A percentile compares a stretch with the other conserved stretches of the same genome.
phyloP scores from a whole-genome alignment of 2,888 invertebrate species.

The Gymnocheta viridis region DNA sequence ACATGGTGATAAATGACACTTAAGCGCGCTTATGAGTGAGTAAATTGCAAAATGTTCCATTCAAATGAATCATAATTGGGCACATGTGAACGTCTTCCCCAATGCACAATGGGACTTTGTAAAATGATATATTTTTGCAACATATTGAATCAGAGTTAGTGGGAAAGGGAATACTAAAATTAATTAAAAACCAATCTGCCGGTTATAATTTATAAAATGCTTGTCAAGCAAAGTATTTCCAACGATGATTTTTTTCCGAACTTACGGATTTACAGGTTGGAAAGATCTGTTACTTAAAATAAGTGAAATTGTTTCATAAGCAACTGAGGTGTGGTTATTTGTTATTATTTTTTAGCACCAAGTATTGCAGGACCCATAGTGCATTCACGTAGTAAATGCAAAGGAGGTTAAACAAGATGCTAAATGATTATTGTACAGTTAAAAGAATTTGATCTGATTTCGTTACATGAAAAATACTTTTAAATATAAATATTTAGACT shows the following conservation, averaged over 20 bases:
- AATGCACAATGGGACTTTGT: not conserved
- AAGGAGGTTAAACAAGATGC: constrained; percentile 22
- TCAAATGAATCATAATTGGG: constrained; percentile 55
- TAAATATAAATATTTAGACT: not conserved
- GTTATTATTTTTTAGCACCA: not conserved
- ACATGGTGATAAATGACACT: constrained; percentile 36
- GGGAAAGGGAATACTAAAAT: too few species aligned
- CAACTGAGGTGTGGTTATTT: not conserved
- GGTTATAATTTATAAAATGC: too few species aligned
- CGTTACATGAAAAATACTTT: not conserved
- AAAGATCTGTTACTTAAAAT: too few species aligned
- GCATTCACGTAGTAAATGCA: not conserved
- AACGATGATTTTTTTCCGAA: too few species aligned
- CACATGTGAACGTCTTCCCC: constrained; percentile 7
- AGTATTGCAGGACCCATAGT: not conserved
- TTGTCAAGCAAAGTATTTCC: too few species aligned
- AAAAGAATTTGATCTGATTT: constrained; percentile 38
- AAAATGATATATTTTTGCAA: too few species aligned
- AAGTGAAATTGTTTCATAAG: not conserved
- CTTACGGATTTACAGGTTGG: too few species aligned
- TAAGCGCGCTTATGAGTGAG: constrained; percentile 53
- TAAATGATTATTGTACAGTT: not conserved
- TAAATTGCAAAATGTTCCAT: constrained; percentile 50
- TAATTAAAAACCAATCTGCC: too few species aligned
- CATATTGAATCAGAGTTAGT: too few species aligned